A percentile compares a stretch with the other conserved stretches of the same genome.
phyloP scores from a whole-genome alignment of 1,140 invertebrate species.

The Pararge aegeria region DNA sequence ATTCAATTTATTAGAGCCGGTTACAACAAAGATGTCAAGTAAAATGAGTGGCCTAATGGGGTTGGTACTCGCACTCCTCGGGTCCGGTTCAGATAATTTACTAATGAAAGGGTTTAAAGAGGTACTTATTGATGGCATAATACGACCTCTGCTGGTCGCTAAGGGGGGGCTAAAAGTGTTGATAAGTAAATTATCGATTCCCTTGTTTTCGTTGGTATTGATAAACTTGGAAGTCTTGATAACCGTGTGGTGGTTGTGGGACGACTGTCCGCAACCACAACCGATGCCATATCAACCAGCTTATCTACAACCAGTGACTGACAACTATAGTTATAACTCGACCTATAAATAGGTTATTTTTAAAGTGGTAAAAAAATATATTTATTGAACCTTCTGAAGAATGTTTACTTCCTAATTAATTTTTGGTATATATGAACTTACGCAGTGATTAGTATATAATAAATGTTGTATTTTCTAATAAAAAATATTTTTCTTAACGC shows the following conservation, averaged over 20 bases:
- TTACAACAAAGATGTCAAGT: slow-evolving; percentile 42
- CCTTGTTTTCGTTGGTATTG: slow-evolving; percentile 55
- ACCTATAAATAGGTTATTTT: not conserved
- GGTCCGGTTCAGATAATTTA: slow-evolving; percentile 38
- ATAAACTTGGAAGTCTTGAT: slow-evolving; percentile 67
- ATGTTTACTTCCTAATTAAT: no score
- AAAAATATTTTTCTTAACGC: no score
- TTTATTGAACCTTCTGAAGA: no score
- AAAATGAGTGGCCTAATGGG: slow-evolving; percentile 55
- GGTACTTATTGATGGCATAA: slow-evolving; percentile 55
- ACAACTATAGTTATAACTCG: not conserved
- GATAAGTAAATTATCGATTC: slow-evolving; percentile 62
- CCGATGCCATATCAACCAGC: not conserved
- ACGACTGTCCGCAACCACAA: slow-evolving; percentile 45
- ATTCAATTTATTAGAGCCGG: slow-evolving; percentile 43
- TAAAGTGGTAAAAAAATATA: not conserved
- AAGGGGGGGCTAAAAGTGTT: slow-evolving; percentile 62
- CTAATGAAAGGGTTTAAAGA: slow-evolving; percentile 58
- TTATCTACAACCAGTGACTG: not conserved
- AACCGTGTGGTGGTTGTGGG: slow-evolving; percentile 73
- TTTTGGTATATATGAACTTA: no score
- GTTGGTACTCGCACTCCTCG: slow-evolving; percentile 49
- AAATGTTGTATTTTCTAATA: no score
- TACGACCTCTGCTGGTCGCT: slow-evolving; percentile 52
- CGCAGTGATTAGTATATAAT: no score